Evolutionary conservation across 30 jellyfish, hydroid and myxozoan species (phyloP), one percentile per base, ranked within the genome.

Genomic region (Pelagia noctiluca): DNA sequence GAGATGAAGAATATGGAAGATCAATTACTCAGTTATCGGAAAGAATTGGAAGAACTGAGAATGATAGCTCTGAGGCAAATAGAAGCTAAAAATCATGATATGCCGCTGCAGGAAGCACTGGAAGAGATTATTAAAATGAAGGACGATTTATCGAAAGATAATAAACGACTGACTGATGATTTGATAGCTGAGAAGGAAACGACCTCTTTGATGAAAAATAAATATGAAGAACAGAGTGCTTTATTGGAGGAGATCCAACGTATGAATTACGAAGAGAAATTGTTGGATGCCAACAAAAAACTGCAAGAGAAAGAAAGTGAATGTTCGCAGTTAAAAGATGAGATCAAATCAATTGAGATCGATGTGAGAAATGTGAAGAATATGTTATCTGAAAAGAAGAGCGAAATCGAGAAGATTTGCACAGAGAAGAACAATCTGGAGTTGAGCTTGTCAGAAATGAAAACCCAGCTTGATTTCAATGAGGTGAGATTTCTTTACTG

Each of bases 401-500:
- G 29, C 4, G 74, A 57, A 2, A 37, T 75, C 36, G 84, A 30
- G n/a, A 66, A 76, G 30, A 50, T 75, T 29, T 25, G 29, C n/a
- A 75, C 71, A 25, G 97, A 90, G 52, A 90, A 69, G 26, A 80
- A 35, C 31, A 35, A 33, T 18, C 61, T 80, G 48, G 84, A 68
- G 62, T 26, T 26, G 57, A 78, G 71, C 24, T 3, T 67, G 13
- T 66, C 89, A n/a, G 97, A 79, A 36, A 22, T 60, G 1, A 47
- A 71, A 54, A 83, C 81, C 8, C 75, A 65, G 13, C 24, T 80
- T 34, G 76, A 84, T 12, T 33, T 84, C 11, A 53, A 65, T 26
- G 80, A 65, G 96, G 96, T 86, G 2, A 0, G 94, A 23, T 34
- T 38, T 8, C n/a, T n/a, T n/a, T n/a, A n/a, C n/a, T n/a, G n/a